Evolutionary conservation across 2,888 invertebrate species (phyloP), one percentile per base, ranked within the genome.

Genomic region (Trichopoda pennipes): DNA sequence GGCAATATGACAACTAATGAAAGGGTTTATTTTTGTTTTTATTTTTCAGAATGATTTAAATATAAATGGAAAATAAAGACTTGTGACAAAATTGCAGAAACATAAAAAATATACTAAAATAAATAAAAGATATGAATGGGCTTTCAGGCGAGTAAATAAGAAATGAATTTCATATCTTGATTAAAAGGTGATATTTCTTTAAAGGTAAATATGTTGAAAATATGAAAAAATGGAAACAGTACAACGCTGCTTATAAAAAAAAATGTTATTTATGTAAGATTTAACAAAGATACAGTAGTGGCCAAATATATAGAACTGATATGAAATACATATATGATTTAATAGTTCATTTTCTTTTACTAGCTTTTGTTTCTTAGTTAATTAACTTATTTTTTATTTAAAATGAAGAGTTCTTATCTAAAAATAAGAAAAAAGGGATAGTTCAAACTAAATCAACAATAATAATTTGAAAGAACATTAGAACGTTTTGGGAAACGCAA

Each of bases 131-230:
- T 47, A 16, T 42, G 23, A 21, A 49, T 49, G 47, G 17, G 17
- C 17, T 49, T 9, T 14, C 3, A 12, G 6, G 14, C 38, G 38
- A 38, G 38, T 82, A 75, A 72, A 79, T 76, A 68, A 68, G 14
- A 79, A 76, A 79, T 79, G 75, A 68, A 76, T 44, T 17, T 32
- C 23, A 47, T 49, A 72, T 81, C 74, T 75, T 70, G 80, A 74
- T 81, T 72, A 72, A 75, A 76, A 66, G 66, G 72, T 60, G 64
- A 61, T 68, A 21, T 63, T 42, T 61, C 19, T 66, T 74, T 38
- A 38, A 70, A 75, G 2, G 6, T 12, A 64, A 47, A 51, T 23
- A 66, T 16, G 44, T 63, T 44, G 42, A 63, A 55, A 21, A 63
- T 21, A 47, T 19, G 32, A 53, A 17, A 44, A 32, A 64, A 44